Evolutionary conservation across 1,140 invertebrate genomes (phyloP).

Genomic region (Stenopsyche tienmushanensis): DNA sequence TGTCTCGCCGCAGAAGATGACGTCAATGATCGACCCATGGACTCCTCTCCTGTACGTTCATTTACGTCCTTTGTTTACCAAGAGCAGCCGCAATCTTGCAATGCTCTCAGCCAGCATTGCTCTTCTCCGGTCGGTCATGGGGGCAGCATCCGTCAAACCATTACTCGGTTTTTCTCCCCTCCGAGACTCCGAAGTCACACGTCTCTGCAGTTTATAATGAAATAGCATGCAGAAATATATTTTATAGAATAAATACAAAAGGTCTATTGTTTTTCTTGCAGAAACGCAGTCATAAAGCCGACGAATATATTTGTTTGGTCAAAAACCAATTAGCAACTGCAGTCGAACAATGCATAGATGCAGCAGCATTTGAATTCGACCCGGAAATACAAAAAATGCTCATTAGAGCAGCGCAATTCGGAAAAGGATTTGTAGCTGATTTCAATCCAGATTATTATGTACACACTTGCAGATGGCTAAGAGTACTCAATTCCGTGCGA

Average conservation of each 20-base stretch:
- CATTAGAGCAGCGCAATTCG: constrained; percentile 89
- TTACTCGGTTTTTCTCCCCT: too few species aligned
- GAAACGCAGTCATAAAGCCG: constrained; percentile 85
- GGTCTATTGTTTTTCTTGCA: constrained; percentile 48
- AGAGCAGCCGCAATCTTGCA: too few species aligned
- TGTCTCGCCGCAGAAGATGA: too few species aligned
- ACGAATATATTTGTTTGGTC: constrained; percentile 90
- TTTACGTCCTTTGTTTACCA: too few species aligned
- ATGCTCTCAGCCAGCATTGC: too few species aligned
- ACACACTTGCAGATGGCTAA: constrained; percentile 80
- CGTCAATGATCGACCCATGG: too few species aligned
- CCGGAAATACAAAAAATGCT: constrained; percentile 85
- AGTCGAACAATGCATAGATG: constrained; percentile 87
- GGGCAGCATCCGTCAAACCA: too few species aligned
- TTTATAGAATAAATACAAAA: background rate
- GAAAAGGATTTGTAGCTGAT: constrained; percentile 85
- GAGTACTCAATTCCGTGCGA: constrained; percentile 90
- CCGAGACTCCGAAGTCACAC: too few species aligned
- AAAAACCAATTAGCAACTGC: constrained; percentile 76
- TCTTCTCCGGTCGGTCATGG: too few species aligned
- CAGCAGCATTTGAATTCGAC: constrained; percentile 88
- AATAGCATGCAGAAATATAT: background rate
- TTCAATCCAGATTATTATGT: constrained; percentile 83
- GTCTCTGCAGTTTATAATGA: background rate
- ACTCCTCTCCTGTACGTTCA: too few species aligned